Conservation (phyloP, 1,140 invertebrate genomes). For the Venustaconcha ellipsiformis region DNA sequence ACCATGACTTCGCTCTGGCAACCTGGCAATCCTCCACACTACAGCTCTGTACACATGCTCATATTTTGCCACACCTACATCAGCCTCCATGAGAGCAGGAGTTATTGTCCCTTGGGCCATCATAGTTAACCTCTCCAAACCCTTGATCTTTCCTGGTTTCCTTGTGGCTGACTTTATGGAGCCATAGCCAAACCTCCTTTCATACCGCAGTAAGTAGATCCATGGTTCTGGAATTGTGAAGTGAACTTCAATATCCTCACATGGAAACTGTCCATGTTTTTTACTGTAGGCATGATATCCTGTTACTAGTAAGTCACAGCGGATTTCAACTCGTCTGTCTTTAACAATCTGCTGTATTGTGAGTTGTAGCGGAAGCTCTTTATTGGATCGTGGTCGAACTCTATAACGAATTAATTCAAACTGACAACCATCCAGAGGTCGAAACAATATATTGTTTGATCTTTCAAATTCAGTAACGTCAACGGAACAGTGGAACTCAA, state of each 20-base stretch:
- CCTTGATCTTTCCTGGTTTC: conserved; percentile 77
- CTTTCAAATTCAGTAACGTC: conserved; percentile 92
- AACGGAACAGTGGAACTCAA: conserved; percentile 95
- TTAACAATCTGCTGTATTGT: conserved; percentile 72
- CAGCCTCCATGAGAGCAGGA: conserved; percentile 95
- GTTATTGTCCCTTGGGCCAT: conserved; percentile 85
- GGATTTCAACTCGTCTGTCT: conserved; percentile 83
- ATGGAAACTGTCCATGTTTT: conserved; percentile 87
- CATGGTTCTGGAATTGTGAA: conserved; percentile 99
- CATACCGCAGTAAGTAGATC: conserved; percentile 98
- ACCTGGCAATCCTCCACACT: conserved; percentile 96
- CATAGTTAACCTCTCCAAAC: conserved; percentile 71
- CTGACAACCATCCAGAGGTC: conserved; percentile 98
- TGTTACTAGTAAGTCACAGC: conserved; percentile 94
- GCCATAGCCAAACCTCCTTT: conserved; percentile 99
- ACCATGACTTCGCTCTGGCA: conserved; percentile 98
- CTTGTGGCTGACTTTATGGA: conserved; percentile 97
- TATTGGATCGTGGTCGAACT: conserved; percentile 93
- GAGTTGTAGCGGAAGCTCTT: conserved; percentile 96
- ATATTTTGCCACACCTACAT: conserved; percentile 98
- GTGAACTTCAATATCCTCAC: conserved; percentile 90
- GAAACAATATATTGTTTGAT: conserved; percentile 93
- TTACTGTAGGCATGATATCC: conserved; percentile 95
- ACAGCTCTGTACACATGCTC: conserved; percentile 98
- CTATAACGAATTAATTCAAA: conserved; percentile 91